A percentile compares a stretch with the other conserved stretches of the same genome.
These are phyloP conservation scores for Ceratina calcarata DNA, from an alignment of 1,140 invertebrate genomes.

Conservation along the genomic window DNA sequence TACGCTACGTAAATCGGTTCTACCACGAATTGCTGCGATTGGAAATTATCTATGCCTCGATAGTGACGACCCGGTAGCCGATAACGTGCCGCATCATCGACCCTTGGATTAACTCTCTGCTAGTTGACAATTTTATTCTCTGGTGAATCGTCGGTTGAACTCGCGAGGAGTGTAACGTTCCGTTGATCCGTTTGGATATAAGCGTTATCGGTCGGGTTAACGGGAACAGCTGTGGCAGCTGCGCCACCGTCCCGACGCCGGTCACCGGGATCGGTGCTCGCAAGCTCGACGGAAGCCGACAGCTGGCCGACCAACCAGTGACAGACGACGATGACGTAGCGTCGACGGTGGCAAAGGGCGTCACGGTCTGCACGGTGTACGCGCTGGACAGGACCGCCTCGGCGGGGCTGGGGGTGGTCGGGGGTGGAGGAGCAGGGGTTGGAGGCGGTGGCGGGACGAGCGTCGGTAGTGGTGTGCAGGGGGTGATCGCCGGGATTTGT, in stretches of 20 bases:
- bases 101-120: too few relatives aligned
- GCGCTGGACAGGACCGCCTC: slow-evolving; percentile 79
- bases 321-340: slow-evolving; percentile 72
- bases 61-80: neutral
- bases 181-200: slow-evolving; percentile 11
- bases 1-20: neutral
- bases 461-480: slow-evolving; percentile 50
- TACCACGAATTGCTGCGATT: neutral
- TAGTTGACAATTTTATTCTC: neutral
- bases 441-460: slow-evolving; percentile 64
- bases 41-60: neutral
- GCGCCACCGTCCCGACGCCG: slow-evolving; percentile 38
- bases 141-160: too few relatives aligned
- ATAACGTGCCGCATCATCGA: neutral
- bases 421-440: slow-evolving; percentile 65
- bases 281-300: slow-evolving; percentile 55
- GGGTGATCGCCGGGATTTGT: slow-evolving; percentile 73
- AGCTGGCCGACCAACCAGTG: slow-evolving; percentile 60
- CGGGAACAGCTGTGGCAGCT: slow-evolving; percentile 62
- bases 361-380: slow-evolving; percentile 78
- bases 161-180: too few relatives aligned
- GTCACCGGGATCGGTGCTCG: slow-evolving; percentile 37
- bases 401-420: slow-evolving; percentile 79
- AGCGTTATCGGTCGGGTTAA: slow-evolving; percentile 34
- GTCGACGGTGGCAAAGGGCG: slow-evolving; percentile 66